Evolutionary conservation across 2,113 vertebrate species (phyloP), one percentile per base, ranked within the genome.

Genomic region (Dipodomys ordii): DNA sequence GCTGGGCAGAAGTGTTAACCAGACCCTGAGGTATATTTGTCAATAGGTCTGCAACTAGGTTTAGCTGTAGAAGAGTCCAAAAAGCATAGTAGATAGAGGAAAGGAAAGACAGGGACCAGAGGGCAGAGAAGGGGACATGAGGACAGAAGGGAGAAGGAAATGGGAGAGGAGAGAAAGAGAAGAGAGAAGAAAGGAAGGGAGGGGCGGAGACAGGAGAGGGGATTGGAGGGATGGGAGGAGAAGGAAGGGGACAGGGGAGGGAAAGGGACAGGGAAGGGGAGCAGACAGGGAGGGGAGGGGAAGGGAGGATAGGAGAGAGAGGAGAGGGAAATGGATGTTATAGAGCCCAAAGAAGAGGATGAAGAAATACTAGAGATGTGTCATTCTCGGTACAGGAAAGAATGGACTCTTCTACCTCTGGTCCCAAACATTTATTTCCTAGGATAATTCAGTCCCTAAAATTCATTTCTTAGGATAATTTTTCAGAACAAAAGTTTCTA

Each of bases 401-500:
- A 22, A 74, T 3, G 6, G 25, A 8, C 68, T 69, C 22, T 57
- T 74, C 57, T 15, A 28, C 15, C 27, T 35, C n/a, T 46, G 2
- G 57, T 68, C 49, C 32, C 7, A 44, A 80, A 81, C 15, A 62
- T 32, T 83, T 72, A 22, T 39, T 83, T 77, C 62, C 67, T 25
- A 84, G 6, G 7, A 32, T 5, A 62, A 74, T 62, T 62, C 69
- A 13, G 53, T 74, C 84, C 65, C 27, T 12, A 6, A 25, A 67
- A 27, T 67, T 67, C 65, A 2, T 25, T 25, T 30, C 67, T 30
- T 13, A 71, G 3, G 18, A 81, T 18, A 32, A 77, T 68, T 89
- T 73, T 94, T 39, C 89, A 92, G 53, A 84, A 49, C 35, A n/a
- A 69, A 81, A 80, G 22, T 28, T 83, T 27, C 13, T 27, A n/a